Conservation (phyloP, 2,888 invertebrate genomes). For the Anagyrus pseudococci region DNA sequence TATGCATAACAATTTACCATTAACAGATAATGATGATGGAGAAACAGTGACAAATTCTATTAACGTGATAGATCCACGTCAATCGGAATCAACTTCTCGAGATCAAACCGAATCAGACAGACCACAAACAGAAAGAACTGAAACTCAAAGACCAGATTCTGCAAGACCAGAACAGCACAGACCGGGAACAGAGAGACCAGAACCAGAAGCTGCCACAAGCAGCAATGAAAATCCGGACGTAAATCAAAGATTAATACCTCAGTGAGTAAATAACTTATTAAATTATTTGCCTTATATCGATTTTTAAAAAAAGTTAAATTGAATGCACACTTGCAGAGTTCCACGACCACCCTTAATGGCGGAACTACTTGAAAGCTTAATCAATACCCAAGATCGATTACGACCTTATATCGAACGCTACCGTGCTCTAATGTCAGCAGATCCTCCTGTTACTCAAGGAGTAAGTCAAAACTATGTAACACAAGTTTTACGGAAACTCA, state of each 20-base stretch:
- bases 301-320: slow-evolving; percentile 6
- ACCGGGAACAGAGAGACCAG: slow-evolving; percentile 4
- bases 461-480: slow-evolving; percentile 46
- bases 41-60: slow-evolving; percentile 34
- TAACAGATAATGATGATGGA: slow-evolving; percentile 37
- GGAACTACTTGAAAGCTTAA: slow-evolving; percentile 65
- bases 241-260: slow-evolving; percentile 15
- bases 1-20: not conserved
- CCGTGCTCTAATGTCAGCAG: slow-evolving; percentile 68
- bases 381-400: slow-evolving; percentile 67
- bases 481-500: not conserved
- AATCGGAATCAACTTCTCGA: slow-evolving; percentile 25
- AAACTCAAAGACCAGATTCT: slow-evolving; percentile 5
- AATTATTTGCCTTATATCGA: no score
- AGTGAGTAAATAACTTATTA: slow-evolving; percentile 19
- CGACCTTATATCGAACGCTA: slow-evolving; percentile 73
- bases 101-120: not conserved
- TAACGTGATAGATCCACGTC: slow-evolving; percentile 40
- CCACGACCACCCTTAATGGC: slow-evolving; percentile 66
- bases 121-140: slow-evolving; percentile 2
- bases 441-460: slow-evolving; percentile 64
- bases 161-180: not conserved
- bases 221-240: slow-evolving; percentile 17
- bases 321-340: slow-evolving; percentile 45
- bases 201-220: slow-evolving; percentile 24